Conservation (phyloP, 1,140 invertebrate species). For the Thalassaphorura encarpata region DNA sequence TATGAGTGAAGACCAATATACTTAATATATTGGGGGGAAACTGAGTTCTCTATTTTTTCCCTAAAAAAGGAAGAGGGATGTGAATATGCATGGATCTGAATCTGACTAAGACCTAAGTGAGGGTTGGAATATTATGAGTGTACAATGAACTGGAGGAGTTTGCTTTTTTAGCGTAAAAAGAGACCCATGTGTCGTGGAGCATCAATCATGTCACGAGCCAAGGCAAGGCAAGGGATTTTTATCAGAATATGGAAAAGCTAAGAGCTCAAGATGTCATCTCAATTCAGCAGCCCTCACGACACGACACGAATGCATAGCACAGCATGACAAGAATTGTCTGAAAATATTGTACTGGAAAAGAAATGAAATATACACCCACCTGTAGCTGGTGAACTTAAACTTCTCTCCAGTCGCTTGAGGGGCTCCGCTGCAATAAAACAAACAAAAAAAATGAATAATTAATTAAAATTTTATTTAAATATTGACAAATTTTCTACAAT, state of each 20-base stretch:
- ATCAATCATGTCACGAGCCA: constrained; percentile 22
- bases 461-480: neutral
- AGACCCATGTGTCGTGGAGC: constrained; percentile 10
- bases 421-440: constrained; percentile 30
- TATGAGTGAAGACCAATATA: too few relatives aligned
- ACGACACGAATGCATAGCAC: neutral
- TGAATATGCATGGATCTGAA: neutral
- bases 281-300: too few relatives aligned
- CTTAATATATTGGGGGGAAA: neutral
- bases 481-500: neutral
- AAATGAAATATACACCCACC: constrained; percentile 24
- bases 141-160: neutral
- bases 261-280: too few relatives aligned
- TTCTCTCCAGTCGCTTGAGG: constrained; percentile 31
- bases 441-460: constrained; percentile 9
- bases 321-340: neutral
- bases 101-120: neutral
- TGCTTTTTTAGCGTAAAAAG: neutral
- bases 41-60: neutral
- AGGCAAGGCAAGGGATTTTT: constrained; percentile 10
- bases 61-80: neutral
- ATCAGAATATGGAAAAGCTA: too few relatives aligned
- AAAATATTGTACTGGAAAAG: constrained; percentile 12
- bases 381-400: constrained; percentile 33
- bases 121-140: neutral